Base-by-base conservation (phyloP, 2,888 invertebrate genomes). In the Ligdia adustata region DNA sequence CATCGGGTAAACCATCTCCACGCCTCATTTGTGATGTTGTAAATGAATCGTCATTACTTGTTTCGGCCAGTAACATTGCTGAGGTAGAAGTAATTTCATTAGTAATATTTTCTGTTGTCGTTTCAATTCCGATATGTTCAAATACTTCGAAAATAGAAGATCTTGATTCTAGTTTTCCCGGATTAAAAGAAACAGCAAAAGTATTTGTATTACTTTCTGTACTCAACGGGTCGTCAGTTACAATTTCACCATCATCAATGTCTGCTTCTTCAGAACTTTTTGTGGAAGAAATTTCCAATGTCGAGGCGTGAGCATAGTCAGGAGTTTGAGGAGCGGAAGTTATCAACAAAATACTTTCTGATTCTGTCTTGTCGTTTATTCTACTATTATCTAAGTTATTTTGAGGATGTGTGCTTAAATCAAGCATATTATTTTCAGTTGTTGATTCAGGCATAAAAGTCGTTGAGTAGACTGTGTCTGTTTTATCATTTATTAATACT, bases 241-340 rank as follows among this genome's bases (percentile, higher is more conserved):
- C 50, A 38, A 61, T 54, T 51, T 77, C 75, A 24, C 56, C 51
- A 2, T 65, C 61, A 34, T 26, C 45, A 18, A 9, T 46, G n/a
- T 46, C 29, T 2, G 43, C 27, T 12, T 51, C 57, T 43, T 78
- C 73, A 4, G 57, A 55, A 32, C 65, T 75, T 42, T 59, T 57
- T 11, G 62, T 49, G 32, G 52, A 60, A 2, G 69, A 49, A 1
- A 70, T 53, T 69, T 78, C 75, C 5, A 72, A 12, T 4, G 76
- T 76, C 31, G 81, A 79, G 12, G 71, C 61, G 39, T 77, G 62
- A 28, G 41, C 43, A 3, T 73, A 64, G 42, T 70, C 64, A 12
- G 41, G 28, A 3, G 22, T 46, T 26, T 32, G 18, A 6, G 35
- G 31, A 31, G 24, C 12, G 27, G 22, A 5, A 6, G 4, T 18